Percentiles rank a stretch among this genome's conserved stretches.
These are phyloP conservation scores for Cryptoleucopteryx plumbea DNA, from an alignment of 2,113 vertebrate genomes.

Conservation along the genomic window DNA sequence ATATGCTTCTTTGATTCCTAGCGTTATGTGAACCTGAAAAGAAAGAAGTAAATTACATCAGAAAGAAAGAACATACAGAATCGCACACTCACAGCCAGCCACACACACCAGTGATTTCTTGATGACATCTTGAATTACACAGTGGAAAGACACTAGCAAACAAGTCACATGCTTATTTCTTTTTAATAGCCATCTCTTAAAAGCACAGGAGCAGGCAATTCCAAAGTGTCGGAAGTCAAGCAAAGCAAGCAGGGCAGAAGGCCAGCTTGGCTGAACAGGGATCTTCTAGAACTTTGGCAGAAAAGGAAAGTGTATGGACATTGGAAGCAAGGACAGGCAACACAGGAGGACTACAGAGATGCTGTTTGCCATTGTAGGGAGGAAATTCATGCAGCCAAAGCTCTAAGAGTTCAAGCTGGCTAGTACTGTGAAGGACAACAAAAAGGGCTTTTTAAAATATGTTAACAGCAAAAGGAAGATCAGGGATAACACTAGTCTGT, in stretches of 20 bases:
- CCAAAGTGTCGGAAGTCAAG: no score
- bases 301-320: no score
- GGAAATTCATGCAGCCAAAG: neutral
- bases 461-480: no score
- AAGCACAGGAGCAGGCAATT: neutral
- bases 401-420: neutral
- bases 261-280: no score
- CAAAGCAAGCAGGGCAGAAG: no score
- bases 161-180: neutral
- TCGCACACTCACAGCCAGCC: neutral
- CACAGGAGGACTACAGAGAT: neutral
- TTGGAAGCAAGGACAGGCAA: neutral
- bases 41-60: neutral
- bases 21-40: conserved; percentile 1
- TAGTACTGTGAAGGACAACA: no score
- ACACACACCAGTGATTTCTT: neutral
- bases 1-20: neutral
- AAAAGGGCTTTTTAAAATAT: no score
- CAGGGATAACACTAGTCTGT: no score
- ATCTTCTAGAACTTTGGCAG: no score
- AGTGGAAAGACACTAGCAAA: neutral
- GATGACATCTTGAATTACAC: neutral
- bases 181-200: neutral
- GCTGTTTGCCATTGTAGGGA: neutral
- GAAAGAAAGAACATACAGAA: neutral